These are phyloP conservation scores for Atherinosoma microstoma DNA, from an alignment of 2,797 vertebrate genomes.

Conservation along the genomic window DNA sequence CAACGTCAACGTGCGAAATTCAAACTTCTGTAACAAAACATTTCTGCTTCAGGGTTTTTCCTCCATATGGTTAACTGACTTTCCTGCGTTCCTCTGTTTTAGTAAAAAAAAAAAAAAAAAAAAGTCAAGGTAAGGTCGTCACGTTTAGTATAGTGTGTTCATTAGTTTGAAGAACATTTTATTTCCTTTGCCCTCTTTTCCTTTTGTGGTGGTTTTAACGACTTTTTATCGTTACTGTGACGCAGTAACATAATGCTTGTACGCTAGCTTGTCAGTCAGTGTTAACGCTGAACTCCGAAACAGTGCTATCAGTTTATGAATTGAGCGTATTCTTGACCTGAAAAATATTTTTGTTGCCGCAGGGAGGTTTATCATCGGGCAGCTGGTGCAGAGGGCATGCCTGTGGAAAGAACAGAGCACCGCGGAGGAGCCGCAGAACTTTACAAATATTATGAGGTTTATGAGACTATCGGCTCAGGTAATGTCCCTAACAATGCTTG, in stretches of 20 bases:
- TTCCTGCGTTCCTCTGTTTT: not conserved
- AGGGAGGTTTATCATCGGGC: conserved; percentile 8
- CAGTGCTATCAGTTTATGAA: not conserved
- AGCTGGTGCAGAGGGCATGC: conserved; percentile 60
- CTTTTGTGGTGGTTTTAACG: not conserved
- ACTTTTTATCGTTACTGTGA: not conserved
- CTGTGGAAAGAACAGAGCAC: conserved; percentile 69
- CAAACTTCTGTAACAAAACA: conserved; percentile 76
- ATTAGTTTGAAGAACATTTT: not conserved
- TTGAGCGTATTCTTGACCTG: not conserved
- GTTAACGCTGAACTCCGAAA: not conserved
- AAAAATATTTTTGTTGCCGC: not conserved
- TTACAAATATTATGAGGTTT: conserved; percentile 89
- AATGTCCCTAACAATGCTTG: not conserved
- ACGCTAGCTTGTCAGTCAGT: not conserved
- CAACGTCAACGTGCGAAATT: conserved; percentile 79
- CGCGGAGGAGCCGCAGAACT: conserved; percentile 85
- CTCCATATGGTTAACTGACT: not conserved
- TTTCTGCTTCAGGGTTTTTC: not conserved
- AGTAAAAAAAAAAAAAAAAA: too few relatives aligned
- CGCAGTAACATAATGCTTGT: not conserved
- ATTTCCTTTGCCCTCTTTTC: too few relatives aligned
- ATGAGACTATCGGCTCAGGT: conserved; percentile 94
- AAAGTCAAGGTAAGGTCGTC: conserved; percentile 39
- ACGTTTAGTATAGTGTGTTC: accelerated